phyloP scores from a whole-genome alignment of 2,888 invertebrate species.

The Lasioglossum lativentre region DNA sequence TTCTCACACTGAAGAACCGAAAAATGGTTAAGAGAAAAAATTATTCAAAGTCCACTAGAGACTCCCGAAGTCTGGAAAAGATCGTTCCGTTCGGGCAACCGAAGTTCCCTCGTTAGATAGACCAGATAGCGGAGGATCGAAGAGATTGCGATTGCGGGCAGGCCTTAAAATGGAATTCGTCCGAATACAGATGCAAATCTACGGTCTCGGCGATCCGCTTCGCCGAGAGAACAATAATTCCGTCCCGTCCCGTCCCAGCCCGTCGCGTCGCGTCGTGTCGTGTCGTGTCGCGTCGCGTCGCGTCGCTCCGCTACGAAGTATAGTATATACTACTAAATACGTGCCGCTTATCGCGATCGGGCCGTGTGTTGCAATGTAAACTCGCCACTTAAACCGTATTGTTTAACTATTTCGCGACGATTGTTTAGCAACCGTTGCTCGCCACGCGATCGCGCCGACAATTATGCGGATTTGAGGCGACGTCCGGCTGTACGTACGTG shows the following conservation, averaged over 20 bases:
- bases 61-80: not conserved
- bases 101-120: constrained; percentile 15
- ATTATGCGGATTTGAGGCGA: not conserved
- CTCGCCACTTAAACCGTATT: constrained; percentile 19
- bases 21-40: not conserved
- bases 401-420: constrained; percentile 24
- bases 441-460: not conserved
- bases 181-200: constrained; percentile 7
- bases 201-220: constrained; percentile 6
- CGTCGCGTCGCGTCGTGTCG: too few species aligned
- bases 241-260: not conserved
- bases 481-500: not conserved
- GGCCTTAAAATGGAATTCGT: constrained; percentile 34
- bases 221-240: constrained; percentile 31
- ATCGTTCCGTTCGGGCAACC: not conserved
- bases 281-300: not conserved
- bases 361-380: constrained; percentile 4
- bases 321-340: not conserved
- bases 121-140: constrained; percentile 21
- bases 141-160: constrained; percentile 25
- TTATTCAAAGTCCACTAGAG: not conserved
- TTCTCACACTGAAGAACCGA: not conserved
- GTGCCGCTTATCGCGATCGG: constrained; percentile 28
- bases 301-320: not conserved
- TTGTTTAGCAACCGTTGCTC: constrained; percentile 6